Base-by-base conservation (phyloP, 2,888 invertebrate species). In the Reticulitermes lucifugus region DNA sequence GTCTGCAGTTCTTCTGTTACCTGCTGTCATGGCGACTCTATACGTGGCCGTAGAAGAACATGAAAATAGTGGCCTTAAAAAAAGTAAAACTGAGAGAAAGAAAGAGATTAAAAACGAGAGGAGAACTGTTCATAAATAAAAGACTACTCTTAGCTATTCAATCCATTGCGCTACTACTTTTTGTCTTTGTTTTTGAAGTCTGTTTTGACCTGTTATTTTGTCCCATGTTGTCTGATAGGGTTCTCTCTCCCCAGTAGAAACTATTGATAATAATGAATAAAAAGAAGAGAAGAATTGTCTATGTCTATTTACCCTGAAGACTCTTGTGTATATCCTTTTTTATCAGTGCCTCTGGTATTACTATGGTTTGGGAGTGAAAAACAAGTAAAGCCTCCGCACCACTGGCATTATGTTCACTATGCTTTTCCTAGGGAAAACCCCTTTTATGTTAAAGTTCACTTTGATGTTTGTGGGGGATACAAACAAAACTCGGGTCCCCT, bases 361-460 rank as follows among this genome's bases (percentile, higher is more conserved):
- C 77, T 77, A 77, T 77, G 46, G 43, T 51, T 51, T 70, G 29
- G 22, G 70, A 70, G 60, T 60, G 35, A 81, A 55, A 79, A 79
- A 80, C 46, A 80, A 60, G 65, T 81, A 70, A 43, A 81, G 29
- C 81, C 46, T 81, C 43, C n/a, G 41, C 43, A 41, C 29, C 25
- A 14, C 35, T 41, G 65, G 81, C 70, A 81, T 81, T 81, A 81
- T 81, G 70, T n/a, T 7, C 81, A 18, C 65, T 59, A 41, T 41
- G 70, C 81, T 46, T 65, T 35, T 81, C 41, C 83, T 71, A 79
- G 79, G 83, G 85, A 79, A 83, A 85, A 84, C 83, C 86, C 85
- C 86, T 86, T 86, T 86, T 86, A 86, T 86, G 85, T 83, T 79
- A 81, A 86, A 85, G 82, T 84, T 85, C 80, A 73, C 86, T 86